phyloP scores from a whole-genome alignment of 2,888 invertebrate species.

The Diarsia brunnea region DNA sequence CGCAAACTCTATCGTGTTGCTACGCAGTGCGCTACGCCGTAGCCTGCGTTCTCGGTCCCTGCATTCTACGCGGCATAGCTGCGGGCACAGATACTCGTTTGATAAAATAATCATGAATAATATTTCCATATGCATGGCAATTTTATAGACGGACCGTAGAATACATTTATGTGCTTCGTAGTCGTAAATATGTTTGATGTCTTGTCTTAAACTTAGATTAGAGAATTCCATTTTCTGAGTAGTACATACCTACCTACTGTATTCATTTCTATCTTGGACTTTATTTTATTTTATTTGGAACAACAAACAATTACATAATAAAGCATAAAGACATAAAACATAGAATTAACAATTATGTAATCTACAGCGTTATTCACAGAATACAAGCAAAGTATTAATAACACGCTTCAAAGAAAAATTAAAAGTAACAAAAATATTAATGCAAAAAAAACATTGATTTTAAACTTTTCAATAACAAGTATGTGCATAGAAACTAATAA shows the following conservation, averaged over 20 bases:
- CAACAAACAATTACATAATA: no score
- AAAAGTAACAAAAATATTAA: no score
- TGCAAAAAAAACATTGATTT: no score
- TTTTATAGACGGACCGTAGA: slow-evolving; percentile 19
- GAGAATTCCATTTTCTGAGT: slow-evolving; percentile 11
- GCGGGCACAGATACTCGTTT: not conserved
- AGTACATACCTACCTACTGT: not conserved
- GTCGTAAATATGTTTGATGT: slow-evolving; percentile 39
- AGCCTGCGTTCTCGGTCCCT: not conserved
- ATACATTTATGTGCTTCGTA: slow-evolving; percentile 20
- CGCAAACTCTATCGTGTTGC: not conserved
- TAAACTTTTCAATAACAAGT: no score
- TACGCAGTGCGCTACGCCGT: slow-evolving; percentile 22
- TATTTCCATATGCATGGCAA: slow-evolving; percentile 16
- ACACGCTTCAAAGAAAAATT: no score
- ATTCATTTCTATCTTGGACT: not conserved
- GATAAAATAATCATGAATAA: slow-evolving; percentile 18
- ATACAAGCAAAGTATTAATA: no score
- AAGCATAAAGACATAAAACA: no score
- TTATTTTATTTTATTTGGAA: no score
- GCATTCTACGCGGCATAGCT: not conserved
- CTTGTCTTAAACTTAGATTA: slow-evolving; percentile 1
- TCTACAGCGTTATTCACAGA: no score
- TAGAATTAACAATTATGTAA: no score
- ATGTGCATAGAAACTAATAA: no score